Evolutionary conservation across 64 coral and sea anemone genomes (phyloP).

Genomic region (Stichodactyla helianthus): DNA sequence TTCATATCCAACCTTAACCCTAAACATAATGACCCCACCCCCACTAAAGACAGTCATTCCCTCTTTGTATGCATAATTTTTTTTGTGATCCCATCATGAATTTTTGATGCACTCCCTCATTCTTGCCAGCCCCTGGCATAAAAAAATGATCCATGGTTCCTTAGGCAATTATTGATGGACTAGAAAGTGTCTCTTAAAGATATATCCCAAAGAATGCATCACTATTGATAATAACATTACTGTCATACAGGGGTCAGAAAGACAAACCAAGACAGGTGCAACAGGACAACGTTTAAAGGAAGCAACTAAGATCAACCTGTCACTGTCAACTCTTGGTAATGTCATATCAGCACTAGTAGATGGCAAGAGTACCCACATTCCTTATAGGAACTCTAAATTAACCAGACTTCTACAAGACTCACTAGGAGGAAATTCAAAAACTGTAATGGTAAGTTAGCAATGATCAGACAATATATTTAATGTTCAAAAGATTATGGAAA

Average conservation of each 20-base stretch:
- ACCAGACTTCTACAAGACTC: conserved; percentile 87
- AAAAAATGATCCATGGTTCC: no score
- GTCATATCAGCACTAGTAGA: conserved; percentile 91
- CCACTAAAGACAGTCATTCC: no score
- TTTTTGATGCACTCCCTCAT: no score
- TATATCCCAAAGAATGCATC: no score
- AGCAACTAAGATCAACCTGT: conserved; percentile 89
- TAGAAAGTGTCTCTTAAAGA: no score
- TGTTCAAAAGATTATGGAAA: no score
- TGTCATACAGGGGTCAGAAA: conserved; percentile 63
- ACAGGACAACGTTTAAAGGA: conserved; percentile 85
- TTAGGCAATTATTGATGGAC: no score
- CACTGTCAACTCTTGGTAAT: conserved; percentile 88
- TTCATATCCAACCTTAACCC: no score
- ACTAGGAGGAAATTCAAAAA: conserved; percentile 93
- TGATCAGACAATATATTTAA: neutral
- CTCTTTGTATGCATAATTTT: no score
- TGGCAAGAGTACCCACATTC: conserved; percentile 89
- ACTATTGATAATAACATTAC: neutral
- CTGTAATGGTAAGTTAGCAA: conserved; percentile 75
- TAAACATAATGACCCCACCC: no score
- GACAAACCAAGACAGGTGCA: conserved; percentile 86
- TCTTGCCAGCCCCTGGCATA: no score
- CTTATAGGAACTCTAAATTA: conserved; percentile 84
- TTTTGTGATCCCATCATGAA: neutral